A percentile compares a stretch with the other conserved stretches of the same genome.
Conservation (phyloP, 2,888 invertebrate genomes). For the Gordius sp. region DNA sequence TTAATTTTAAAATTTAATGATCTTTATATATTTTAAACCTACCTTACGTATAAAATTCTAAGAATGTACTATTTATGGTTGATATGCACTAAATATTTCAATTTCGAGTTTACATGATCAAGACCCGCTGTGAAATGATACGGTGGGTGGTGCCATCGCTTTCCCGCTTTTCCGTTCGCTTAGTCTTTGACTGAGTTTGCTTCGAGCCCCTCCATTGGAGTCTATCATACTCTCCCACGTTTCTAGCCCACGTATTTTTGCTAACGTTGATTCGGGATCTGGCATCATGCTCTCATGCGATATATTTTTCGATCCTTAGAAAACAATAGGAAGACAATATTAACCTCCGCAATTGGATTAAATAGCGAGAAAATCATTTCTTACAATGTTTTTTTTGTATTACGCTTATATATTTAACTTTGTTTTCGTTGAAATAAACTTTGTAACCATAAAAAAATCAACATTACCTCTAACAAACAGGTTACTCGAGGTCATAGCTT, state of each 20-base stretch:
- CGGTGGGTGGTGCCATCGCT: too few relatives aligned
- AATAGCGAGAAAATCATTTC: background rate
- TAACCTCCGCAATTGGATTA: background rate
- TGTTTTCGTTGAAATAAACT: background rate
- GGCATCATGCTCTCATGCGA: conserved; percentile 1
- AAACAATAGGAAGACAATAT: background rate
- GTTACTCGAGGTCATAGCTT: background rate
- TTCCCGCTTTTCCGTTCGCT: background rate
- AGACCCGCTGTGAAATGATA: too few relatives aligned
- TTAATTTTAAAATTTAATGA: too few relatives aligned
- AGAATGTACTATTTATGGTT: too few relatives aligned
- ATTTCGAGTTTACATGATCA: too few relatives aligned
- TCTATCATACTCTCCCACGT: background rate
- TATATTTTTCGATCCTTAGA: background rate
- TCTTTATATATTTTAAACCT: too few relatives aligned
- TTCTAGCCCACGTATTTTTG: background rate
- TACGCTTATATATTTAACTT: background rate
- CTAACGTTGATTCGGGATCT: conserved; percentile 1
- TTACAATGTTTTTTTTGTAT: background rate
- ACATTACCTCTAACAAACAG: background rate
- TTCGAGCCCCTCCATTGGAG: background rate
- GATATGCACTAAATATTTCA: too few relatives aligned
- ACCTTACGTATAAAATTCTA: too few relatives aligned
- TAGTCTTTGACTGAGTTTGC: background rate
- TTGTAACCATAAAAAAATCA: background rate